A percentile compares a stretch with the other conserved stretches of the same genome.
Conservation (phyloP, 2,113 vertebrate species). For the Candoia aspera region DNA sequence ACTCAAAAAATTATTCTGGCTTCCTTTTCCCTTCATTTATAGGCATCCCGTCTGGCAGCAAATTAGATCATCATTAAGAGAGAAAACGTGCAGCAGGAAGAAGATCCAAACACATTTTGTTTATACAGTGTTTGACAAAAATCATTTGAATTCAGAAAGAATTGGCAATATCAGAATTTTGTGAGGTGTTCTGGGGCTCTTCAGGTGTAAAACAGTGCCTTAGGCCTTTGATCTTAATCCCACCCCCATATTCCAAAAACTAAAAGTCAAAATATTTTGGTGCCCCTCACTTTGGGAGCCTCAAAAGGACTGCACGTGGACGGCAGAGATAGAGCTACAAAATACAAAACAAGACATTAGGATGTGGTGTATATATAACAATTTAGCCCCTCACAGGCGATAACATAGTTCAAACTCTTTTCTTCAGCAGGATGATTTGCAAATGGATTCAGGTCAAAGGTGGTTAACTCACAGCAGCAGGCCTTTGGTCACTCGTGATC, state of each 20-base stretch:
- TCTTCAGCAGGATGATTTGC: background rate
- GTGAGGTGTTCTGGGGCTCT: too few relatives aligned
- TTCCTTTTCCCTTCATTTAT: background rate
- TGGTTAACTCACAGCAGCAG: background rate
- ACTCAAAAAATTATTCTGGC: background rate
- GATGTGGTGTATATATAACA: background rate
- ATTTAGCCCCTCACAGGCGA: background rate
- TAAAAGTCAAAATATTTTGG: too few relatives aligned
- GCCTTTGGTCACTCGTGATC: background rate
- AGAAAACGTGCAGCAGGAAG: background rate
- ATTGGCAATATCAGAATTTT: background rate
- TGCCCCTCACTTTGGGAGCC: too few relatives aligned
- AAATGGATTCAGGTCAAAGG: background rate
- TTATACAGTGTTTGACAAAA: background rate
- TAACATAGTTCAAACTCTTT: background rate
- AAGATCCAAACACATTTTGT: background rate
- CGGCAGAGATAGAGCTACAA: too few relatives aligned
- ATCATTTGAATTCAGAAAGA: slow-evolving; percentile 2
- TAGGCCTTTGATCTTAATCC: too few relatives aligned
- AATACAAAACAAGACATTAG: background rate
- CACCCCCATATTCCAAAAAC: too few relatives aligned
- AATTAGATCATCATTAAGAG: background rate
- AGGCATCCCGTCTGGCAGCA: background rate
- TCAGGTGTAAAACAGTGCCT: too few relatives aligned
- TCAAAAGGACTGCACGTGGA: too few relatives aligned